Percentiles rank a stretch among this genome's conserved stretches.
phyloP scores from a whole-genome alignment of 2,113 vertebrate species.

The Sinocyclocheilus rhinocerous region DNA sequence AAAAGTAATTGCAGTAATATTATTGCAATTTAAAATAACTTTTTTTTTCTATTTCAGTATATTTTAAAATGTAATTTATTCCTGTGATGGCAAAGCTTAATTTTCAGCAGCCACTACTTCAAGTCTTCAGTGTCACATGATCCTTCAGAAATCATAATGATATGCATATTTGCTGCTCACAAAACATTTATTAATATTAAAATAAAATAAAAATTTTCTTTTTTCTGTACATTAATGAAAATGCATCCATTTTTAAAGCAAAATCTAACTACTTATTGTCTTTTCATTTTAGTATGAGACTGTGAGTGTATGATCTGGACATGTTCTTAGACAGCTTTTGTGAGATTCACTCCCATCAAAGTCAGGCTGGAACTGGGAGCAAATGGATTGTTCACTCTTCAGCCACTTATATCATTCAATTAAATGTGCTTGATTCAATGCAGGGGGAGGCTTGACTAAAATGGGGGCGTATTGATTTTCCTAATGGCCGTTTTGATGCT shows the following conservation, averaged over 20 bases:
- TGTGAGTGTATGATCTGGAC: neutral
- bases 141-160: too few relatives aligned
- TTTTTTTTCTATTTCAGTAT: too few relatives aligned
- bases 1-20: too few relatives aligned
- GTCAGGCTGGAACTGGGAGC: neutral
- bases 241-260: neutral
- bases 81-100: too few relatives aligned
- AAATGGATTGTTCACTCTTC: neutral
- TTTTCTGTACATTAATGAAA: too few relatives aligned
- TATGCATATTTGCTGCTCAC: neutral
- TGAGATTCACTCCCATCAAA: neutral
- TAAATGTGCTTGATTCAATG: slow-evolving; percentile 41
- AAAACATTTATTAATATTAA: neutral
- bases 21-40: too few relatives aligned
- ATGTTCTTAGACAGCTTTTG: neutral
- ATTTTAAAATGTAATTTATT: too few relatives aligned
- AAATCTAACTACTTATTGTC: neutral
- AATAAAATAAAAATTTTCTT: too few relatives aligned
- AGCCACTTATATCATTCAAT: slow-evolving; percentile 27
- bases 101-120: too few relatives aligned
- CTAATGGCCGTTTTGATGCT: slow-evolving; percentile 46
- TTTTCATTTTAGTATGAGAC: neutral
- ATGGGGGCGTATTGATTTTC: slow-evolving; percentile 30
- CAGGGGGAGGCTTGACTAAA: slow-evolving; percentile 20
- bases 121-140: too few relatives aligned